phyloP scores from a whole-genome alignment of 2,888 invertebrate species.

The Archips xylosteana region DNA sequence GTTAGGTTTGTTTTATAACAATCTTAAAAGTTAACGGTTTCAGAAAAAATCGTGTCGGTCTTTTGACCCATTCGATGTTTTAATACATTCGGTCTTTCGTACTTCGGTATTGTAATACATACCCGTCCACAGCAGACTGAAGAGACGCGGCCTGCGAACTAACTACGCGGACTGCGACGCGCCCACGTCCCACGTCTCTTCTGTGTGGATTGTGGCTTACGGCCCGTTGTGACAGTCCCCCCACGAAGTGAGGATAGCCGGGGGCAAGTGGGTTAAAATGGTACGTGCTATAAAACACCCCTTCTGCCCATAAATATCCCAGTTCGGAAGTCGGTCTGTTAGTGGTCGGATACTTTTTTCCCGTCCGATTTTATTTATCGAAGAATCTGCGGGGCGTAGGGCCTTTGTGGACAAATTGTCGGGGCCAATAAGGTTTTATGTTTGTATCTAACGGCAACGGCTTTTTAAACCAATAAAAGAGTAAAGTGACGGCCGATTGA shows the following conservation, averaged over 20 bases:
- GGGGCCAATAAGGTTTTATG: conserved; percentile 35
- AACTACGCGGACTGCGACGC: too few species aligned
- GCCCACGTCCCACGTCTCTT: too few species aligned
- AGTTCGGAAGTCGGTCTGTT: conserved; percentile 83
- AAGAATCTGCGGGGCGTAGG: conserved; percentile 62
- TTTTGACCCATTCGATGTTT: too few species aligned
- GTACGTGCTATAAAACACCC: conserved; percentile 82
- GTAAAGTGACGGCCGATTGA: too few species aligned
- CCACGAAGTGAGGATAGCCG: conserved; percentile 77
- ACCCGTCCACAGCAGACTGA: too few species aligned
- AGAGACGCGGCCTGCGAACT: too few species aligned
- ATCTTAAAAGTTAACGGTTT: too few species aligned
- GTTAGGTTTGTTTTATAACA: too few species aligned
- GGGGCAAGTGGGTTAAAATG: conserved; percentile 83
- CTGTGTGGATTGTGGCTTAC: conserved; percentile 42
- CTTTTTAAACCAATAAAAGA: too few species aligned
- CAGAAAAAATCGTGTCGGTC: too few species aligned
- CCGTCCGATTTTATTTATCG: conserved; percentile 78
- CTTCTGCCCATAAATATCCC: conserved; percentile 83
- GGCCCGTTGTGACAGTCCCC: conserved; percentile 56
- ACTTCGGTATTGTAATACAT: too few species aligned
- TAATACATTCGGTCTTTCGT: too few species aligned
- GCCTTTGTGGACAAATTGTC: conserved; percentile 44
- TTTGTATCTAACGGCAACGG: background rate
- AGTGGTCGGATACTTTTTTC: conserved; percentile 79